Percentiles rank a stretch among this genome's conserved stretches.
Conservation (phyloP, 2,113 vertebrate genomes). For the Hemiscyllium ocellatum region DNA sequence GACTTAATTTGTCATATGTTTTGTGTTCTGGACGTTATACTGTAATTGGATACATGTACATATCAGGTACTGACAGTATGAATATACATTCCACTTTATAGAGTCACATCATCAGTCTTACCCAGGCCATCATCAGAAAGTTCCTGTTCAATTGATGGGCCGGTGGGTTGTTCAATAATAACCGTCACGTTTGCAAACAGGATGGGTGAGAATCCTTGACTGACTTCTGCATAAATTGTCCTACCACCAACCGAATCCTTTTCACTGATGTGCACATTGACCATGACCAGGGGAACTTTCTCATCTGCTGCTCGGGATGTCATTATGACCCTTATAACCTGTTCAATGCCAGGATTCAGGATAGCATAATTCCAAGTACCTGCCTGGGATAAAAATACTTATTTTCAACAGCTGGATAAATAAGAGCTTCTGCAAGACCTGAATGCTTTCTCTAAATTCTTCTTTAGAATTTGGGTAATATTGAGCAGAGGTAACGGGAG, state of each 20-base stretch:
- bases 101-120: constrained; percentile 37
- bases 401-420: background rate
- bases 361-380: constrained; percentile 55
- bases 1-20: background rate
- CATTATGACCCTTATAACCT: constrained; percentile 51
- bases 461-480: too few relatives aligned
- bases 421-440: background rate
- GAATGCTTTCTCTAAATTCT: background rate
- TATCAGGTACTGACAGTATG: background rate
- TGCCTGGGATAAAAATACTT: constrained; percentile 43
- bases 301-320: constrained; percentile 48
- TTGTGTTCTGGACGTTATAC: background rate
- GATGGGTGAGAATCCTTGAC: constrained; percentile 50
- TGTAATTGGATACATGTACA: too few relatives aligned
- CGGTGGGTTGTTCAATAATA: constrained; percentile 47
- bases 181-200: constrained; percentile 53
- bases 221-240: constrained; percentile 53
- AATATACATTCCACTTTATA: background rate
- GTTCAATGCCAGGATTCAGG: constrained; percentile 45
- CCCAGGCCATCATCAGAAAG: constrained; percentile 60
- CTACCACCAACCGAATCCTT: constrained; percentile 45
- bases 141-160: constrained; percentile 39
- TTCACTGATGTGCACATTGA: constrained; percentile 48
- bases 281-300: constrained; percentile 42
- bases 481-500: background rate